These are phyloP conservation scores for Sylvicapra grimmia DNA, from an alignment of 2,113 vertebrate genomes.

Conservation along the genomic window DNA sequence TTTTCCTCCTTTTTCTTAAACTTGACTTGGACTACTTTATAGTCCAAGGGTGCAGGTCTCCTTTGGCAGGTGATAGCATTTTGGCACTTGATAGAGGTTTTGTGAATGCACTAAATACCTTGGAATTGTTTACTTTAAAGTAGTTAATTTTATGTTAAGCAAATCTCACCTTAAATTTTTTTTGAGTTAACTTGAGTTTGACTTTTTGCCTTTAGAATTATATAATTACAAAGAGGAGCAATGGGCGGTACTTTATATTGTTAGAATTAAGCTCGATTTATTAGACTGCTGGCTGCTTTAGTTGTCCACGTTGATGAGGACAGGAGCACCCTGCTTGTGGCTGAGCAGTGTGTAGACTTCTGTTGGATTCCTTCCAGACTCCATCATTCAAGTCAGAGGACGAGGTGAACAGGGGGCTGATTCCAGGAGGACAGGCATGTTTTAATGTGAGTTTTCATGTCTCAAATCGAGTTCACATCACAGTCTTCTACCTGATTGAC, in stretches of 20 bases:
- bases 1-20: not conserved
- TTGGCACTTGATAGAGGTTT: not conserved
- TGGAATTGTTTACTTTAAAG: not conserved
- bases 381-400: constrained; percentile 4
- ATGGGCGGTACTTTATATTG: not conserved
- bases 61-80: not conserved
- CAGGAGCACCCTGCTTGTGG: not conserved
- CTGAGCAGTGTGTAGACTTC: not conserved
- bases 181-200: not conserved
- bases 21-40: not conserved
- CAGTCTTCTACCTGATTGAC: not conserved
- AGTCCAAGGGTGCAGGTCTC: not conserved
- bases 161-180: not conserved
- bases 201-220: constrained; percentile 52
- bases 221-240: not conserved
- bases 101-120: not conserved
- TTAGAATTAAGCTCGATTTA: not conserved
- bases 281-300: not conserved
- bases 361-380: not conserved
- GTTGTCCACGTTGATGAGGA: not conserved
- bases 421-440: not conserved
- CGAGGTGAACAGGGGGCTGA: not conserved
- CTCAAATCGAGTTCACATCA: fast-evolving
- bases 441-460: not conserved
- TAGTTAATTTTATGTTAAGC: not conserved